These are phyloP conservation scores for Scaptomyza flava DNA, from an alignment of 2,888 invertebrate genomes.

Conservation along the genomic window DNA sequence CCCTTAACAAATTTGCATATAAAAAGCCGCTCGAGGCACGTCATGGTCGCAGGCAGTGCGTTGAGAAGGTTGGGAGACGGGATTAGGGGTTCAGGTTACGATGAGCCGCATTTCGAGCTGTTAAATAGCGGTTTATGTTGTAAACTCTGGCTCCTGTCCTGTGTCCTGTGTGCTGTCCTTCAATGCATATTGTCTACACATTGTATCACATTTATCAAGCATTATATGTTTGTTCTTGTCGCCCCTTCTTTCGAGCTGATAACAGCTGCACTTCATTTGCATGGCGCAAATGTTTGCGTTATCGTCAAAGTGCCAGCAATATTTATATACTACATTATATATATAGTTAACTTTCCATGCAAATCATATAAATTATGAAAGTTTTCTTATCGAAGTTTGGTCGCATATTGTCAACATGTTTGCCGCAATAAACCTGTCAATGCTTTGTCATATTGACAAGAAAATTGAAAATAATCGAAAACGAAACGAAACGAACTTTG, in stretches of 20 bases:
- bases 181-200: conserved; percentile 46
- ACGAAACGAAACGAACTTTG: conserved; percentile 27
- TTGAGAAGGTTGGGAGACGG: not conserved
- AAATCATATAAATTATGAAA: conserved; percentile 73
- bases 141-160: conserved; percentile 49
- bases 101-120: conserved; percentile 42
- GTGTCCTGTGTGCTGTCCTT: conserved; percentile 6
- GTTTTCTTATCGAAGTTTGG: conserved; percentile 64
- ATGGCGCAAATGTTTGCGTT: conserved; percentile 51
- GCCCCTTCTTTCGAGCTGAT: conserved; percentile 49
- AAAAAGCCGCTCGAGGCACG: conserved; percentile 59
- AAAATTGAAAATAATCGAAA: conserved; percentile 55
- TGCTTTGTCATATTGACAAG: conserved; percentile 55
- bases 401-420: conserved; percentile 62
- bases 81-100: conserved; percentile 23
- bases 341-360: conserved; percentile 45
- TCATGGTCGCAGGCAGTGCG: not conserved
- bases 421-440: conserved; percentile 59
- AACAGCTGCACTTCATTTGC: conserved; percentile 76
- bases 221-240: conserved; percentile 69
- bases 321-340: conserved; percentile 57
- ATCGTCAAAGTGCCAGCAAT: conserved; percentile 28
- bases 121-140: conserved; percentile 75
- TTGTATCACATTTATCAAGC: conserved; percentile 69
- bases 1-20: conserved; percentile 74